Evolutionary conservation across 2,888 invertebrate species (phyloP).

Genomic region (Augiades crinisus): DNA sequence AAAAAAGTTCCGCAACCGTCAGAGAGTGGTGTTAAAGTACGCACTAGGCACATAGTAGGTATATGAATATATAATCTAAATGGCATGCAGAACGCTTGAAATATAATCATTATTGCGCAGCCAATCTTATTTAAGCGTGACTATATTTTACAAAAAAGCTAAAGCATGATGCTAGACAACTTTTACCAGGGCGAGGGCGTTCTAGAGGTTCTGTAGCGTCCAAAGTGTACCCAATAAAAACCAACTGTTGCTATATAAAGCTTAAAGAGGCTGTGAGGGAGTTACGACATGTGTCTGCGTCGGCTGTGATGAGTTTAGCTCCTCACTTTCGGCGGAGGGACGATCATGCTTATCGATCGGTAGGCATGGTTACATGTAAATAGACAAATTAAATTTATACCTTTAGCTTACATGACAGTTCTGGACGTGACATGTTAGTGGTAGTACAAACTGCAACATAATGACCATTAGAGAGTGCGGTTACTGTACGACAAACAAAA

Average conservation of each 20-base stretch:
- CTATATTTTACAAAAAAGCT: slow-evolving; percentile 82
- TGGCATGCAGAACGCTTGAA: slow-evolving; percentile 82
- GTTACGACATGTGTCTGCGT: slow-evolving; percentile 69
- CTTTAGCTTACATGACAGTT: slow-evolving; percentile 81
- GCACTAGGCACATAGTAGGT: slow-evolving; percentile 79
- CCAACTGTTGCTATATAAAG: slow-evolving; percentile 77
- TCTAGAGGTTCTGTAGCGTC: slow-evolving; percentile 78
- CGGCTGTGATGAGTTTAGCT: slow-evolving; percentile 59
- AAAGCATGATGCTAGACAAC: slow-evolving; percentile 81
- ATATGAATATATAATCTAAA: slow-evolving; percentile 81
- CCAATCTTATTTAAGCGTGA: slow-evolving; percentile 81
- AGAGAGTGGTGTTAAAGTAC: slow-evolving; percentile 73
- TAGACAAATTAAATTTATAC: slow-evolving; percentile 79
- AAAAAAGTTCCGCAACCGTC: slow-evolving; percentile 65
- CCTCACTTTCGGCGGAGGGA: slow-evolving; percentile 57
- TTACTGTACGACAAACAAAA: slow-evolving; percentile 81
- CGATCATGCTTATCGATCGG: slow-evolving; percentile 70
- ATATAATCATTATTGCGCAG: slow-evolving; percentile 82
- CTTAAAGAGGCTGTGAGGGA: slow-evolving; percentile 75
- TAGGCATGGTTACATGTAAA: slow-evolving; percentile 72
- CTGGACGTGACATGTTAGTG: slow-evolving; percentile 82
- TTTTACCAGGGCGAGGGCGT: slow-evolving; percentile 79
- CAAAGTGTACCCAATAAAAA: slow-evolving; percentile 79
- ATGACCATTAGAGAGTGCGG: slow-evolving; percentile 81
- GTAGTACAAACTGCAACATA: slow-evolving; percentile 82